phyloP scores from a whole-genome alignment of 2,797 vertebrate genomes.

The Gastrophryne carolinensis region DNA sequence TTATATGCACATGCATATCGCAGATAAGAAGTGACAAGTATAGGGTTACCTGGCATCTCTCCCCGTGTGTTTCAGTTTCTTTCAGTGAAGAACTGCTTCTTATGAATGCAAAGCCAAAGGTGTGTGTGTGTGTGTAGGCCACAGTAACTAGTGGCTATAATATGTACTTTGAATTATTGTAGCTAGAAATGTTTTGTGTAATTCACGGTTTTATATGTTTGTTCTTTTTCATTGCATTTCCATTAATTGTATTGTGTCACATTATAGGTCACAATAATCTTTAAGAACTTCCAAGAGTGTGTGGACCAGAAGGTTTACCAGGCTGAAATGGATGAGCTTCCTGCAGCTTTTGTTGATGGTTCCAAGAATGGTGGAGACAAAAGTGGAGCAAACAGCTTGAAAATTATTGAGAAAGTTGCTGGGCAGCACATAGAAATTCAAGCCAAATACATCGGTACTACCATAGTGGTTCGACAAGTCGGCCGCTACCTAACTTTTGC shows the following conservation, averaged over 20 bases:
- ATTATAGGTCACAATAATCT: conserved; percentile 94
- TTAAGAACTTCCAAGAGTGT: conserved; percentile 96
- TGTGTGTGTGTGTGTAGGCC: too few species aligned
- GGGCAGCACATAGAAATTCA: conserved; percentile 97
- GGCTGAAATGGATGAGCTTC: conserved; percentile 91
- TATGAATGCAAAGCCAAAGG: too few species aligned
- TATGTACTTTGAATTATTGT: too few species aligned
- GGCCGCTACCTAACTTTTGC: conserved; percentile 95
- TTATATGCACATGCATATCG: too few species aligned
- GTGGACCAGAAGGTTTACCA: conserved; percentile 97
- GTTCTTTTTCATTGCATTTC: background rate
- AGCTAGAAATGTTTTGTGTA: too few species aligned
- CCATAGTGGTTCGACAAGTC: conserved; percentile 93
- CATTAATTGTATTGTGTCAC: background rate
- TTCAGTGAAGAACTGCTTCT: too few species aligned
- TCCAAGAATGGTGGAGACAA: conserved; percentile 92
- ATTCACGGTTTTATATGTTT: background rate
- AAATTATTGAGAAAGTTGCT: conserved; percentile 87
- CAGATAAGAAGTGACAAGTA: too few species aligned
- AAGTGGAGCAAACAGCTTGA: conserved; percentile 87
- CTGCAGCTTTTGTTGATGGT: conserved; percentile 88
- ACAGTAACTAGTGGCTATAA: too few species aligned
- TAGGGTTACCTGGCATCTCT: too few species aligned
- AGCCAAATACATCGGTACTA: conserved; percentile 94
- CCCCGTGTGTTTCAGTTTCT: too few species aligned